Evolutionary conservation across 2,113 vertebrate genomes (phyloP).

Genomic region (Oryzias curvinotus): DNA sequence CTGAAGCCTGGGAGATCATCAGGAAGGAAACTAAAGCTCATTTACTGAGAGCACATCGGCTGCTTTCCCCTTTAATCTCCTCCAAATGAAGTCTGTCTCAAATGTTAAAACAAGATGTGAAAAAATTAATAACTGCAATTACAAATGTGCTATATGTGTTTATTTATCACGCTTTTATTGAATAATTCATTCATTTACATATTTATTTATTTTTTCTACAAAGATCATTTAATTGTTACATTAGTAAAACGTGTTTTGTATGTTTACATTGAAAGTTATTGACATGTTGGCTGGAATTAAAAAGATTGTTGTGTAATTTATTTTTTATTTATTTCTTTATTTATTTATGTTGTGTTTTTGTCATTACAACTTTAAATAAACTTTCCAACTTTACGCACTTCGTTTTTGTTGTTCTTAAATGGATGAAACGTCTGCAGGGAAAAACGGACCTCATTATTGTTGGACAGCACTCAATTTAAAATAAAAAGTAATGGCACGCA

Average conservation of each 20-base stretch:
- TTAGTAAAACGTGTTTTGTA: too few relatives aligned
- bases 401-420: neutral
- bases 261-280: too few relatives aligned
- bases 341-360: neutral
- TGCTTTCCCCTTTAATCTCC: conserved; percentile 20
- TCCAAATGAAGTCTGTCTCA: conserved; percentile 1
- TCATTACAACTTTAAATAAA: neutral
- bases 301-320: too few relatives aligned
- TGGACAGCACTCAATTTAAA: too few relatives aligned
- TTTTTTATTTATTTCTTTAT: too few relatives aligned
- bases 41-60: conserved; percentile 40
- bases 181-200: neutral
- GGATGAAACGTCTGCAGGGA: neutral
- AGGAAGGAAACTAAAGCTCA: conserved; percentile 40
- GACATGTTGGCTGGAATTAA: rapidly evolving
- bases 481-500: too few relatives aligned
- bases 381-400: neutral
- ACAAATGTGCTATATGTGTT: too few relatives aligned
- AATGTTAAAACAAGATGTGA: too few relatives aligned
- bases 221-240: neutral
- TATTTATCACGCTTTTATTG: neutral
- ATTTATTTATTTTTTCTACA: neutral
- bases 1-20: conserved; percentile 68
- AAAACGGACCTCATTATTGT: too few relatives aligned
- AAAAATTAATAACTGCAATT: too few relatives aligned